phyloP scores from a whole-genome alignment of 2,113 vertebrate species.

The Dunckerocampus dactyliophorus region DNA sequence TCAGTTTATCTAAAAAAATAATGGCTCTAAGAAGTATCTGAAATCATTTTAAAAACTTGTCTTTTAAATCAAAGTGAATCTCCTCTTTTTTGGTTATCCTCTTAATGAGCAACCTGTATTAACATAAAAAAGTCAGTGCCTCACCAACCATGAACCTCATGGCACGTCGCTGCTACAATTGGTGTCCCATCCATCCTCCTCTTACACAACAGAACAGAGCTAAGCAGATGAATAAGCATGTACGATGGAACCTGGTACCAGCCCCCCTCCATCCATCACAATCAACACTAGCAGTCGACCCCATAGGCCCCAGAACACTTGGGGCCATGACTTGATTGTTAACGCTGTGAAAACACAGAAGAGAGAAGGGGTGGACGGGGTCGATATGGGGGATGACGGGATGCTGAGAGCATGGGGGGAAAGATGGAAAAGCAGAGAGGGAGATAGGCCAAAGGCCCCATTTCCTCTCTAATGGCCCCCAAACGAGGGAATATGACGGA shows the following conservation, averaged over 20 bases:
- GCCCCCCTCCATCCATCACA: constrained; percentile 69
- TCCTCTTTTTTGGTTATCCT: too few relatives aligned
- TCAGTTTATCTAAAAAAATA: too few relatives aligned
- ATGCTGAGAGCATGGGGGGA: constrained; percentile 28
- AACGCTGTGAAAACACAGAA: constrained; percentile 66
- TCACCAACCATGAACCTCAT: too few relatives aligned
- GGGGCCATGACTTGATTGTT: constrained; percentile 70
- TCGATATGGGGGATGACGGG: constrained; percentile 39
- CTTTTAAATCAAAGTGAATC: too few relatives aligned
- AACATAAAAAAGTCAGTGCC: too few relatives aligned
- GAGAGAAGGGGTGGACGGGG: constrained; percentile 1
- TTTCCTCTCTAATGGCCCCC: constrained; percentile 74
- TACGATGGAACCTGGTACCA: constrained; percentile 24
- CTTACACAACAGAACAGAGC: constrained; percentile 21
- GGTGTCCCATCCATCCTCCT: constrained; percentile 5
- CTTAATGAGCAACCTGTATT: too few relatives aligned
- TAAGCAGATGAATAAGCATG: constrained; percentile 47
- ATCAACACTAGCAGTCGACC: constrained; percentile 65
- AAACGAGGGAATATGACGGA: constrained; percentile 62
- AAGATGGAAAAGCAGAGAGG: constrained; percentile 22
- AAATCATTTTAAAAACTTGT: too few relatives aligned
- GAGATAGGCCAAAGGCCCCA: constrained; percentile 55
- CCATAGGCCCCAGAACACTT: constrained; percentile 69
- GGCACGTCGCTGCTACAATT: not conserved
- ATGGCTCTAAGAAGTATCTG: too few relatives aligned